phyloP scores from a whole-genome alignment of 2,113 vertebrate species.

The Myrmecophaga tridactyla region DNA sequence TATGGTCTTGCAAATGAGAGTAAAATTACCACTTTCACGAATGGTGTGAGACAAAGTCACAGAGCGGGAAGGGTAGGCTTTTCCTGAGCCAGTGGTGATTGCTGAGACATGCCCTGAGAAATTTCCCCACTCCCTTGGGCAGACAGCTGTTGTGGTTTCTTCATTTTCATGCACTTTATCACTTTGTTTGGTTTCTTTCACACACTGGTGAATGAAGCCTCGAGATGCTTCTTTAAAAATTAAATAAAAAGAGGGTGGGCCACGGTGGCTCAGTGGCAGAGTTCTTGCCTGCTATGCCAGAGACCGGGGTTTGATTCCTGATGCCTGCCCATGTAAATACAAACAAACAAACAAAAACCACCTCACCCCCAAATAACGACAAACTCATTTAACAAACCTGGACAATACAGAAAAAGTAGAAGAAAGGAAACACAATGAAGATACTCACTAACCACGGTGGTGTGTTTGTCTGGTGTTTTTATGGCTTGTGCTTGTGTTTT shows the following conservation, averaged over 20 bases:
- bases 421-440: background rate
- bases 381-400: background rate
- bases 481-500: background rate
- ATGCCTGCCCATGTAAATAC: too few relatives aligned
- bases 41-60: background rate
- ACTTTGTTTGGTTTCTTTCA: background rate
- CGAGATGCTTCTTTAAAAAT: background rate
- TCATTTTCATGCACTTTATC: background rate
- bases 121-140: rapidly evolving
- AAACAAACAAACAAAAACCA: too few relatives aligned
- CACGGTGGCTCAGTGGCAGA: too few relatives aligned
- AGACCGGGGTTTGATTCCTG: too few relatives aligned
- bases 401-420: too few relatives aligned
- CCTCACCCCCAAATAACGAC: background rate
- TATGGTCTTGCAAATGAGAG: background rate
- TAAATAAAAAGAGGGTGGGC: too few relatives aligned
- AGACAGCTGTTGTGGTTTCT: background rate
- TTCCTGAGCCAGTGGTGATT: background rate
- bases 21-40: background rate
- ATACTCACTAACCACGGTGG: background rate
- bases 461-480: background rate
- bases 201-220: background rate
- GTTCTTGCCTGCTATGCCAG: too few relatives aligned
- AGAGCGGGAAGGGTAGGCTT: background rate
- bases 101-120: background rate